phyloP scores from a whole-genome alignment of 2,113 vertebrate species.

The Erythrolamprus reginae region DNA sequence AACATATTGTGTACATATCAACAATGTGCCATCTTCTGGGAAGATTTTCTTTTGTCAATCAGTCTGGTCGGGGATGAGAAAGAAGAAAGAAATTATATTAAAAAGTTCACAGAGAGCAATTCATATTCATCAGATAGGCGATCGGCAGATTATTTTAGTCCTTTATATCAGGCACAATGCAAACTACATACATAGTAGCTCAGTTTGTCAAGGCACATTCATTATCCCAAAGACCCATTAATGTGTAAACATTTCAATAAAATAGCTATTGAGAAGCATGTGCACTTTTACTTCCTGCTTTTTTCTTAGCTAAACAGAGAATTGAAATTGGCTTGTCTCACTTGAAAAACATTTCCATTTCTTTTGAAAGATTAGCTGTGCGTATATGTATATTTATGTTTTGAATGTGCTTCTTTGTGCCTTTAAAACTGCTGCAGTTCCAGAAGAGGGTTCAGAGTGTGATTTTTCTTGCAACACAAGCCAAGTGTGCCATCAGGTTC shows the following conservation, averaged over 20 bases:
- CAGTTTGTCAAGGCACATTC: constrained; percentile 9
- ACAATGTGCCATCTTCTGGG: not conserved
- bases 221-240: constrained; percentile 22
- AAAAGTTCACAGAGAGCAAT: constrained; percentile 15
- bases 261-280: constrained; percentile 2
- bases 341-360: not conserved
- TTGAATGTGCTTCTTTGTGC: not conserved
- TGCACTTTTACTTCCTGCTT: not conserved
- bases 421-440: not conserved
- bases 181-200: constrained; percentile 25
- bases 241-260: constrained; percentile 23
- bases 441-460: not conserved
- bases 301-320: not conserved
- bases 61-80: not conserved
- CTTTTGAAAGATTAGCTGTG: not conserved
- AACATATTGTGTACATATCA: not conserved
- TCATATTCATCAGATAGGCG: constrained; percentile 26
- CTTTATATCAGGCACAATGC: not conserved
- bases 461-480: not conserved
- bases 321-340: not conserved
- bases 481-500: not conserved
- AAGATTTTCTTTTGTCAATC: constrained; percentile 1
- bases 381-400: not conserved
- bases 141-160: constrained; percentile 6
- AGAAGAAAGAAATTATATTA: not conserved